Evolutionary conservation across 2,797 vertebrate species (phyloP).

Genomic region (Argentina silus): DNA sequence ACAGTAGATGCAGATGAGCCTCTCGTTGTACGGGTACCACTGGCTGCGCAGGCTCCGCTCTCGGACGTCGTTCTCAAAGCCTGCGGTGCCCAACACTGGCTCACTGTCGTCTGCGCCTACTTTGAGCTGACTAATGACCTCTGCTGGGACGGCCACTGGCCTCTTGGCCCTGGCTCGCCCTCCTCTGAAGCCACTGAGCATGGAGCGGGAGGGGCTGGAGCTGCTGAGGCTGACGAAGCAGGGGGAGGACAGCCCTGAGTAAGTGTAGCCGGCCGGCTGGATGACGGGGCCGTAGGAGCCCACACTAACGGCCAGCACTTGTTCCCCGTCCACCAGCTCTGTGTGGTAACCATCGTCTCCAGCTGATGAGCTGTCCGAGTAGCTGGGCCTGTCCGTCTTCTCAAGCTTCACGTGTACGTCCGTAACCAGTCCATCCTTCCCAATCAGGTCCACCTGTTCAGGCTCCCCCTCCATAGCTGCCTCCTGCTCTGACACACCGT

Average conservation of each 20-base stretch:
- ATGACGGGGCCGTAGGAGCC: conserved; percentile 93
- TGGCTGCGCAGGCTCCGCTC: conserved; percentile 90
- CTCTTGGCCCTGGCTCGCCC: conserved; percentile 89
- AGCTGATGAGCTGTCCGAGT: conserved; percentile 95
- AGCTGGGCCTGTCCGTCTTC: conserved; percentile 91
- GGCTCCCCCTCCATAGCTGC: conserved; percentile 90
- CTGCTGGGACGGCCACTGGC: conserved; percentile 70
- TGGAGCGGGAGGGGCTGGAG: conserved; percentile 93
- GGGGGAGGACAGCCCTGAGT: conserved; percentile 84
- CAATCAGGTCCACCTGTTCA: conserved; percentile 89
- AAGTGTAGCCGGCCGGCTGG: conserved; percentile 88
- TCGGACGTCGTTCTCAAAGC: conserved; percentile 86
- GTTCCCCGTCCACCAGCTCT: conserved; percentile 96
- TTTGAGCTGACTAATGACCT: conserved; percentile 68
- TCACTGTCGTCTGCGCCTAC: conserved; percentile 79
- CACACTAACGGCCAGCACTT: conserved; percentile 94
- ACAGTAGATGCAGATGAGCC: conserved; percentile 97
- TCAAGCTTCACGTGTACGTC: conserved; percentile 96
- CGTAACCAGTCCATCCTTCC: conserved; percentile 89
- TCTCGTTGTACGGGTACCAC: conserved; percentile 95
- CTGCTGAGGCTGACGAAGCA: conserved; percentile 87
- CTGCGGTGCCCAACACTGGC: conserved; percentile 68
- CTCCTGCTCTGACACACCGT: conserved; percentile 94
- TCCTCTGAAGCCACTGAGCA: conserved; percentile 91
- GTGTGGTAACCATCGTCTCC: conserved; percentile 98